phyloP scores from a whole-genome alignment of 1,140 invertebrate species.

The Archivesica marissinica region DNA sequence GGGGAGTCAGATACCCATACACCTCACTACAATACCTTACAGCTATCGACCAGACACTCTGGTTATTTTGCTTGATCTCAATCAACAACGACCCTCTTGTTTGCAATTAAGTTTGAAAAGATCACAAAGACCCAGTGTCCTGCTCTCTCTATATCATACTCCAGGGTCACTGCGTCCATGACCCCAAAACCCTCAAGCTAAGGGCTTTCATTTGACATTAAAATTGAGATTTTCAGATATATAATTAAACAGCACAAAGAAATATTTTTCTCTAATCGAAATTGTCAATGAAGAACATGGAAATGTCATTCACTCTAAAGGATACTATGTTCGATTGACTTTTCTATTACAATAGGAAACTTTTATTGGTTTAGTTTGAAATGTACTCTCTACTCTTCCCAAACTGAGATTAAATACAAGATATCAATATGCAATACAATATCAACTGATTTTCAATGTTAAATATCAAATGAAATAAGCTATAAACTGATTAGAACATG shows the following conservation, averaged over 20 bases:
- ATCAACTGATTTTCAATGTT: background rate
- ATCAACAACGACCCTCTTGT: conserved; percentile 14
- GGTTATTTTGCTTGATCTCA: background rate
- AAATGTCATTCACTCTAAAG: conserved; percentile 11
- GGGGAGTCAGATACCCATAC: no score
- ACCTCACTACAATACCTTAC: no score
- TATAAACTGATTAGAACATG: background rate
- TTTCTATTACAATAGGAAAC: background rate
- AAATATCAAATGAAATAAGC: conserved; percentile 6
- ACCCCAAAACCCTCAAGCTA: background rate
- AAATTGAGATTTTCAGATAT: conserved; percentile 11
- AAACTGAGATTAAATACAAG: conserved; percentile 7
- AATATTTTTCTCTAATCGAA: background rate
- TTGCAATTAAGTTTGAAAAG: background rate
- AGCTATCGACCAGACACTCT: no score
- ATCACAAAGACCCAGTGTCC: background rate
- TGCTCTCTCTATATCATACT: background rate
- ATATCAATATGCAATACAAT: background rate
- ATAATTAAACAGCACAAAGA: conserved; percentile 25
- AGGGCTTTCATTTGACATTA: background rate
- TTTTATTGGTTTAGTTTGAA: background rate
- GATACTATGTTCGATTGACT: background rate
- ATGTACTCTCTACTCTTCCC: background rate
- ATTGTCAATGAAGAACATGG: conserved; percentile 7
- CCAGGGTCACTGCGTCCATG: conserved; percentile 21